Evolutionary conservation across 2,113 vertebrate genomes (phyloP).

Genomic region (Actenoides lindsayi): DNA sequence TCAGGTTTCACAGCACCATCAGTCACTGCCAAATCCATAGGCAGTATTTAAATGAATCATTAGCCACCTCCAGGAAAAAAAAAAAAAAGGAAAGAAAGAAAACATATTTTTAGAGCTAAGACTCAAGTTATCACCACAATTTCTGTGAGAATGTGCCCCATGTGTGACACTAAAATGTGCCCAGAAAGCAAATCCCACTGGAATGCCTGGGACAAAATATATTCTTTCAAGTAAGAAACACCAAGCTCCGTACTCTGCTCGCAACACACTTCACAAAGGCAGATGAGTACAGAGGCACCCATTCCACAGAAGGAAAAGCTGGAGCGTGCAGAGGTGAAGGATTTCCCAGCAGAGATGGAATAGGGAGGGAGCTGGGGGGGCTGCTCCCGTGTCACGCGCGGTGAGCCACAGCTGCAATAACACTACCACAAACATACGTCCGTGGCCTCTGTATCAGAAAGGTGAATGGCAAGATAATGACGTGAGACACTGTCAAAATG

Average conservation of each 20-base stretch:
- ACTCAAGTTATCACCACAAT: not conserved
- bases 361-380: not conserved
- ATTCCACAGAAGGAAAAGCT: not conserved
- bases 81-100: not conserved
- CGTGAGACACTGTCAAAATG: not conserved
- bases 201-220: not conserved
- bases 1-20: slow-evolving; percentile 58
- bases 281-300: not conserved
- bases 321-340: not conserved
- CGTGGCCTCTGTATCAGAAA: not conserved
- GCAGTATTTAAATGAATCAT: slow-evolving; percentile 44
- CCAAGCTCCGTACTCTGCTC: not conserved
- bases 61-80: not conserved
- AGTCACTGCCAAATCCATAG: slow-evolving; percentile 58
- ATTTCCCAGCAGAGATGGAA: not conserved
- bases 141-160: not conserved
- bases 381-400: not conserved
- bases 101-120: not conserved
- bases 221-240: not conserved
- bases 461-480: not conserved
- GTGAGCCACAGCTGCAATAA: not conserved
- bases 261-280: not conserved
- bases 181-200: not conserved
- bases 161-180: not conserved
- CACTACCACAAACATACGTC: rapidly evolving